Percentiles rank a stretch among this genome's conserved stretches.
Conservation (phyloP, 2,797 vertebrate species). For the Hapalemur alaotrensis region DNA sequence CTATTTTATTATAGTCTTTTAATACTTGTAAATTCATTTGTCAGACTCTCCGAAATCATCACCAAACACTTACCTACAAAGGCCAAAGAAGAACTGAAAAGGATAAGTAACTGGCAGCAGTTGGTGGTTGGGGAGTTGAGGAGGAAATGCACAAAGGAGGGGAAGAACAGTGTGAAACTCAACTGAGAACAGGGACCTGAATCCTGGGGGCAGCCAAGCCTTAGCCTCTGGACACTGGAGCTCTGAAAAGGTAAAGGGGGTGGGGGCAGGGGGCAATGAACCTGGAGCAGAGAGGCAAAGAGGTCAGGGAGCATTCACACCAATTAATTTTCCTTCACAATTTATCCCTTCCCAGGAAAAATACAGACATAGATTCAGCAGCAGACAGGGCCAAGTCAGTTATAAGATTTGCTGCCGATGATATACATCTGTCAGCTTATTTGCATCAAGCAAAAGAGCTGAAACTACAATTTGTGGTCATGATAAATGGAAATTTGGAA, state of each 20-base stretch:
- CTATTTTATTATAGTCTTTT: background rate
- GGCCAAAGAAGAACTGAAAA: background rate
- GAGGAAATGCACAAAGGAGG: background rate
- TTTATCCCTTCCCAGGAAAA: background rate
- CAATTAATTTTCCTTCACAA: background rate
- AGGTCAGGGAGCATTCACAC: background rate
- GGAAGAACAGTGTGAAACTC: background rate
- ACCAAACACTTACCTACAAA: background rate
- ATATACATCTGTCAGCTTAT: constrained; percentile 26
- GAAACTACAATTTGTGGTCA: constrained; percentile 26
- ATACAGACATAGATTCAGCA: background rate
- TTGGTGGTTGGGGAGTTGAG: background rate
- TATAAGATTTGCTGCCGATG: constrained; percentile 27
- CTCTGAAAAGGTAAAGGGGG: background rate
- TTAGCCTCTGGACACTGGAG: background rate
- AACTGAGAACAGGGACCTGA: background rate
- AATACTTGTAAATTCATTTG: background rate
- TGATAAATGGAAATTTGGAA: constrained; percentile 47
- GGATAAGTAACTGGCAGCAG: background rate
- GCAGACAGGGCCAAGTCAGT: background rate
- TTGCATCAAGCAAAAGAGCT: constrained; percentile 53
- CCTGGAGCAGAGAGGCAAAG: background rate
- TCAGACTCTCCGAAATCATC: background rate
- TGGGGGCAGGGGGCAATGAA: too few species aligned
- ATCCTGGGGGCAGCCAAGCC: background rate